Evolutionary conservation across 2,888 invertebrate genomes (phyloP), one percentile per base, ranked within the genome.

Genomic region (Cyclophora albipunctata): DNA sequence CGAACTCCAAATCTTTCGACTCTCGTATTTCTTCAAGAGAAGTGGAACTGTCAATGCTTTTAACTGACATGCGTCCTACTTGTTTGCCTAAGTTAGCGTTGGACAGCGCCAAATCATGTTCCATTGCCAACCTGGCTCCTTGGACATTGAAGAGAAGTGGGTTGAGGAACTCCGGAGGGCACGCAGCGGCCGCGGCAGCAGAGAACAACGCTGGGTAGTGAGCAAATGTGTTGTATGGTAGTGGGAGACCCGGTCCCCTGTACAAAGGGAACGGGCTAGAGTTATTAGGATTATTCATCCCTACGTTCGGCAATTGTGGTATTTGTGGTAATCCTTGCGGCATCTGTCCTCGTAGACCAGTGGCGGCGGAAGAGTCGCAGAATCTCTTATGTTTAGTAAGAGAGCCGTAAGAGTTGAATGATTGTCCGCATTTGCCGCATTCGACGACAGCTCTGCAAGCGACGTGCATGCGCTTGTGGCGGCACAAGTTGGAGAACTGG

Each of bases 391-490:
- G 99, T 74, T 99, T 99, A 59, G 96, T 93, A 47, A 99, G 90
- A 35, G 97, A 96, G 3, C 97, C 96, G 53, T 94, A 94, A 0
- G 98, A 97, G 52, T 94, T 94, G 85, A 98, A 99, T 40, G 95
- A 94, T 75, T 98, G 96, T 34, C 95, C 94, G 76, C 98, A 99
- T 91, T 98, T 97, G 69, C 91, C 93, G 86, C 98, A 99, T 89
- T 97, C 97, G 73, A 96, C 96, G 75, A 95, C 94, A 84, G 95
- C 95, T 68, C 97, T 94, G 81, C 98, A 99, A 75, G 96, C 95
- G 49, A 95, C 94, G 90, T 99, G 99, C 97, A 99, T 98, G 52
- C 99, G 96, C 77, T 97, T 98, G 90, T 99, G 99, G n/a, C 99
- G 95, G 78, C 99, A 99, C 72, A 99, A 91, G 82, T 99, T 99